Evolutionary conservation across 2,888 invertebrate species (phyloP).

Genomic region (Trichopria drosophilae): DNA sequence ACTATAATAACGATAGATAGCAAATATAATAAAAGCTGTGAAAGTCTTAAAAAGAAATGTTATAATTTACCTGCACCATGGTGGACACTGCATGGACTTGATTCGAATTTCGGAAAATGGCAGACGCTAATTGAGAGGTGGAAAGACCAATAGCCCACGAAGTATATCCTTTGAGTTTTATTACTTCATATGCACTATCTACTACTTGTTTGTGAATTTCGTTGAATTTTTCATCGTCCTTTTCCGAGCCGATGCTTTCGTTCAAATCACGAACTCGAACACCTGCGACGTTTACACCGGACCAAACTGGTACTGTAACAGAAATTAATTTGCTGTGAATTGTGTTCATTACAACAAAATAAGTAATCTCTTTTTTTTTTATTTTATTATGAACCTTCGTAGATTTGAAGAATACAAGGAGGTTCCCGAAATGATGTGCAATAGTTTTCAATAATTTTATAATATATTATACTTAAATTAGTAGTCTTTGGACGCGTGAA

Average conservation of each 20-base stretch:
- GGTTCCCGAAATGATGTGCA: too few relatives aligned
- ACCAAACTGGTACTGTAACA: slow-evolving; percentile 84
- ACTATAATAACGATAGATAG: too few relatives aligned
- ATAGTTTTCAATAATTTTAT: too few relatives aligned
- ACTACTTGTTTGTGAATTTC: slow-evolving; percentile 81
- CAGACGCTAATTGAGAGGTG: slow-evolving; percentile 70
- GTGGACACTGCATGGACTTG: slow-evolving; percentile 81
- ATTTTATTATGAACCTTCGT: too few relatives aligned
- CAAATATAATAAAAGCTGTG: too few relatives aligned
- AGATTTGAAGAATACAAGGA: too few relatives aligned
- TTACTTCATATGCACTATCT: slow-evolving; percentile 84
- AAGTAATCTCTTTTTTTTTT: too few relatives aligned
- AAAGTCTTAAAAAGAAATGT: too few relatives aligned
- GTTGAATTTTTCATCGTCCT: slow-evolving; percentile 79
- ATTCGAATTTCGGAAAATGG: slow-evolving; percentile 73
- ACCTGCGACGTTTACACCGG: slow-evolving; percentile 89
- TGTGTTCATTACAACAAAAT: too few relatives aligned
- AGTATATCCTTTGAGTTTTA: slow-evolving; percentile 86
- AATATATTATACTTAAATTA: too few relatives aligned
- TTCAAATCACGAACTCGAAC: slow-evolving; percentile 80
- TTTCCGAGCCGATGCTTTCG: slow-evolving; percentile 70
- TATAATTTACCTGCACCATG: slow-evolving; percentile 67
- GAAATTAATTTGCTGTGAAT: too few relatives aligned
- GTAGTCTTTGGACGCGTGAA: too few relatives aligned
- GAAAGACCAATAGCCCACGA: slow-evolving; percentile 89